Evolutionary conservation across 1,140 invertebrate species (phyloP), one percentile per base, ranked within the genome.

Genomic region (Saxidomus purpurata): DNA sequence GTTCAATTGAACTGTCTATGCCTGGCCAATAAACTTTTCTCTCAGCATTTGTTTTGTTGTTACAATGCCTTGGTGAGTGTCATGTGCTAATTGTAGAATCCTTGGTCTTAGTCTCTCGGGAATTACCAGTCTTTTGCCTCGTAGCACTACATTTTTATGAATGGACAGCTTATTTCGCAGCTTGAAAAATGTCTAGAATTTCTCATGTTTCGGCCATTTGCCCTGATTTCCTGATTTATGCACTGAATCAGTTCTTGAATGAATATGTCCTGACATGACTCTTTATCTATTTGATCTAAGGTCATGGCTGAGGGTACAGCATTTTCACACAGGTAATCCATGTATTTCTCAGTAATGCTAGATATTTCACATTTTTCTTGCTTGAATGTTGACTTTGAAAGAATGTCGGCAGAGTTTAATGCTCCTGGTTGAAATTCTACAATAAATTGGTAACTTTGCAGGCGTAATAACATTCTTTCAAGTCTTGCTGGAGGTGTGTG

Each of bases 1-100:
- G 71, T 61, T 87, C 89, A 40, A 59, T 38, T n/a, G 28, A 22
- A 85, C 49, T 85, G 71, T 93, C 89, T 0, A 93, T 79, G 22
- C 11, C 13, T 4, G 79, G 69, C 31, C 38, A 87, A 43, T 77
- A 84, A 22, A 84, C 79, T 38, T 55, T 87, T 34, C 67, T 19
- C 47, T 43, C 9, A 87, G 36, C 13, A 76, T 0, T 43, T 82
- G 69, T 43, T 90, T 90, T 25, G 69, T 79, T 38, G 77, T 69
- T 15, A 71, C 43, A 28, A 82, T 36, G 0, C 80, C 89, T 25
- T 76, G 80, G 47, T 84, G 84, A 22, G 28, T 25, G 0, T 43
- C 22, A 67, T 87, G 84, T 9, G 19, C 47, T 19, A 55, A 19
- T 13, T 55, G 17, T 4, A 79, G 2, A 1, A 55, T 31, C 19